Conservation (phyloP, 2,113 vertebrate species). For the Nannobrachium achirus region DNA sequence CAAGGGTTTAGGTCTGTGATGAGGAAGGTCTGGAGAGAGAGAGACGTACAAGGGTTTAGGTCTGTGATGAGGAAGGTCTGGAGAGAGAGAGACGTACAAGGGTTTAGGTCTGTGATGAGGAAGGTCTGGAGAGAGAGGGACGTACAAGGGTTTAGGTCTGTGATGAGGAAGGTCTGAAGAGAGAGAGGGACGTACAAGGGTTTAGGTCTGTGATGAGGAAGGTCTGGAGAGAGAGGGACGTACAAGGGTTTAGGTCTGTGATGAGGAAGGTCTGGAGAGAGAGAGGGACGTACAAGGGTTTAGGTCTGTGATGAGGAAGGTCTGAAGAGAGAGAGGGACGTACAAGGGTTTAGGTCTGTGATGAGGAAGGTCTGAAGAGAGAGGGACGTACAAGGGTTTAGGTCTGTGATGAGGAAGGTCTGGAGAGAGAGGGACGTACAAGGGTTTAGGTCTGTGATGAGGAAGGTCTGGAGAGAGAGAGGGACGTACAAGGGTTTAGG, state of each 20-base stretch:
- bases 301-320: conserved; percentile 91
- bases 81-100: conserved; percentile 79
- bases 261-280: conserved; percentile 88
- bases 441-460: conserved; percentile 90
- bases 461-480: conserved; percentile 86
- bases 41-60: conserved; percentile 91
- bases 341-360: conserved; percentile 92
- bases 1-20: conserved; percentile 90
- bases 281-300: conserved; percentile 88
- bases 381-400: conserved; percentile 89
- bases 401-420: conserved; percentile 93
- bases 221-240: conserved; percentile 83
- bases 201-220: conserved; percentile 92
- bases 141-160: conserved; percentile 91
- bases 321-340: conserved; percentile 82
- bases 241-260: conserved; percentile 92
- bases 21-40: conserved; percentile 86
- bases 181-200: conserved; percentile 85
- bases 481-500: conserved; percentile 91
- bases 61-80: conserved; percentile 92
- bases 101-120: conserved; percentile 93
- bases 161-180: conserved; percentile 89
- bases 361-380: conserved; percentile 88
- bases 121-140: conserved; percentile 85
- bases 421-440: conserved; percentile 83